Base-by-base conservation (phyloP, 2,113 vertebrate genomes). In the Oreochromis spilurus region DNA sequence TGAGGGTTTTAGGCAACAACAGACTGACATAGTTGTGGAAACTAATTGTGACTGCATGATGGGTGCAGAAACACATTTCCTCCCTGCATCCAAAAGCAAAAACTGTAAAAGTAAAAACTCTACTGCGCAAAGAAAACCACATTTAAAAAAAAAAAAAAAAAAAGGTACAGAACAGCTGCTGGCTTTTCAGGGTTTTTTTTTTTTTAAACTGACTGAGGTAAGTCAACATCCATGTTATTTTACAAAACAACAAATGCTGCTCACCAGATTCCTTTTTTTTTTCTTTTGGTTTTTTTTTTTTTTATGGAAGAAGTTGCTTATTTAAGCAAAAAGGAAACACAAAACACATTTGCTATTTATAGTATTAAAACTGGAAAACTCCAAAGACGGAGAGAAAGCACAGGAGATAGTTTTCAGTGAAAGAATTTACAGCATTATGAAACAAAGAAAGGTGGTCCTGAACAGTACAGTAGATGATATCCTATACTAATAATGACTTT, bases 91-190 rank as follows among this genome's bases (percentile, higher is more conserved):
- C 34, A 40, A 5, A 38, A 65, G 6, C 11, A n/a, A 12, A 65
- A 65, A 65, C 60, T 65, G 5, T 60, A 60, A 60, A 65, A 36
- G 31, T 38, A 38, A 67, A 67, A 67, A 67, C 62, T 67, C 19
- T 40, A 40, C 34, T 21, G n/a, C 13, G 34, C 60, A 67, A 67
- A 67, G 19, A 40, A 67, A 40, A 38, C 36, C 19, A 65, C 17
- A 21, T n/a, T n/a, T n/a, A n/a, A n/a, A n/a, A n/a, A n/a, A n/a
- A n/a, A n/a, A n/a, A n/a, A n/a, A n/a, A n/a, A n/a, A n/a, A n/a
- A 6, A 38, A n/a, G 60, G 38, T 21, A n/a, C 4, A 7, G 62
- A 40, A 67, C n/a, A n/a, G 34, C 34, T 67, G 19, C 34, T 1
- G 2, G 34, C 34, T 40, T 67, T 67, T 21, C 34, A 67, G 34